Conservation (phyloP, 2,113 vertebrate species). For the Redunca redunca region DNA sequence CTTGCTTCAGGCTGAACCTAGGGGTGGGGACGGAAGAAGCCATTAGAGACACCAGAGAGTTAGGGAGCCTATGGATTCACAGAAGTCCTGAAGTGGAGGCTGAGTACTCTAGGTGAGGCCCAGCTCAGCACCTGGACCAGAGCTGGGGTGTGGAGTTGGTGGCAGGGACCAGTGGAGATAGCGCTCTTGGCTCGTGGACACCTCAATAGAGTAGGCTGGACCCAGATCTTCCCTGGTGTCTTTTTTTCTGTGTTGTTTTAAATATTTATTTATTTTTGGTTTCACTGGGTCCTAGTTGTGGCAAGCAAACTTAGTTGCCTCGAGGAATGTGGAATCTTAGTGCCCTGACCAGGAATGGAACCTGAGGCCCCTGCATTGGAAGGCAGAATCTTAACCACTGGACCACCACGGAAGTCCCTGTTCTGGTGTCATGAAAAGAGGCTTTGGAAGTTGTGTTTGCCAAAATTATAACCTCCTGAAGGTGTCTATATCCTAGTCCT, state of each 20-base stretch:
- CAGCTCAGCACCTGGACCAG: background rate
- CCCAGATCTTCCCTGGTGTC: background rate
- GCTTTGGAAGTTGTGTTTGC: background rate
- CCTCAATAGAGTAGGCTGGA: background rate
- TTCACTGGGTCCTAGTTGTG: background rate
- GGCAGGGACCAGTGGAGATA: background rate
- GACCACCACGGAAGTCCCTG: background rate
- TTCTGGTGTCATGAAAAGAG: background rate
- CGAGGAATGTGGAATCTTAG: background rate
- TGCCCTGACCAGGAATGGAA: background rate
- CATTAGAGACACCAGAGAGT: background rate
- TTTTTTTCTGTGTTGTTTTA: background rate
- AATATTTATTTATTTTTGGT: background rate
- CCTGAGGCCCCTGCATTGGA: background rate
- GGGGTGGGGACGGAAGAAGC: background rate
- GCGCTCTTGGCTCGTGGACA: background rate
- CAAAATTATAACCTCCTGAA: background rate
- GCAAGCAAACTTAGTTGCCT: background rate
- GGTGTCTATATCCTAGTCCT: too few species aligned
- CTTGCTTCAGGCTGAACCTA: background rate
- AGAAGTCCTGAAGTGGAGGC: background rate
- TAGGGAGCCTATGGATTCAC: background rate
- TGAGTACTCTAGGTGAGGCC: background rate
- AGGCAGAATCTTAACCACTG: background rate
- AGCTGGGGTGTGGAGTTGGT: background rate